Evolutionary conservation across 2,113 vertebrate genomes (phyloP).

Genomic region (Paradisaea rubra): DNA sequence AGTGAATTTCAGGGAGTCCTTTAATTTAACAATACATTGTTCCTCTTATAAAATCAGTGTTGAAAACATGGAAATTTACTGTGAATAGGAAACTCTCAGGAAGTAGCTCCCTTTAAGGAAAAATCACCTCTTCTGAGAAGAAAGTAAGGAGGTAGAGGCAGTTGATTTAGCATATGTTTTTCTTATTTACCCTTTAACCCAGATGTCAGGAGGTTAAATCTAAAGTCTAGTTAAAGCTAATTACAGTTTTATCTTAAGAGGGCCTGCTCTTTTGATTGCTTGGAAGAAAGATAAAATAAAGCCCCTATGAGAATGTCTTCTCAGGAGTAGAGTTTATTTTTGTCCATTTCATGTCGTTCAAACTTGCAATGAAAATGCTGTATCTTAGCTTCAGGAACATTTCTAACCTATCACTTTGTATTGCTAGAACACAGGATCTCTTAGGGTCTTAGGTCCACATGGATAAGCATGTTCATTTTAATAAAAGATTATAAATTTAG

Average conservation of each 20-base stretch:
- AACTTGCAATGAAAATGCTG: not conserved
- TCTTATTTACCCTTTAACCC: not conserved
- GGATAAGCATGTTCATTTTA: not conserved
- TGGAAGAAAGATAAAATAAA: not conserved
- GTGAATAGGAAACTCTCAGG: not conserved
- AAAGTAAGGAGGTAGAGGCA: not conserved
- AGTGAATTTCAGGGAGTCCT: not conserved
- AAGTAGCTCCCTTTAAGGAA: not conserved
- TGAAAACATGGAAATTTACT: not conserved
- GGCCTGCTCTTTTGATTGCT: not conserved
- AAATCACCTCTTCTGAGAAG: not conserved
- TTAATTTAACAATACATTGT: not conserved
- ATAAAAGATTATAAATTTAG: not conserved
- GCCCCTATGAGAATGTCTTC: not conserved
- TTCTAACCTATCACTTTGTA: not conserved
- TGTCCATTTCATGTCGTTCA: not conserved
- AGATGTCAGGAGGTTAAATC: not conserved
- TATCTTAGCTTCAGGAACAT: not conserved
- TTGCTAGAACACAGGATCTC: not conserved
- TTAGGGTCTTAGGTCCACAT: not conserved
- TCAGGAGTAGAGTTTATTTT: not conserved
- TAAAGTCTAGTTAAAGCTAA: not conserved
- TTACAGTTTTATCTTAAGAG: not conserved
- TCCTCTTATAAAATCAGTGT: not conserved
- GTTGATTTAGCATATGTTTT: not conserved